Evolutionary conservation across 2,113 vertebrate genomes (phyloP).

Genomic region (Mola mola): DNA sequence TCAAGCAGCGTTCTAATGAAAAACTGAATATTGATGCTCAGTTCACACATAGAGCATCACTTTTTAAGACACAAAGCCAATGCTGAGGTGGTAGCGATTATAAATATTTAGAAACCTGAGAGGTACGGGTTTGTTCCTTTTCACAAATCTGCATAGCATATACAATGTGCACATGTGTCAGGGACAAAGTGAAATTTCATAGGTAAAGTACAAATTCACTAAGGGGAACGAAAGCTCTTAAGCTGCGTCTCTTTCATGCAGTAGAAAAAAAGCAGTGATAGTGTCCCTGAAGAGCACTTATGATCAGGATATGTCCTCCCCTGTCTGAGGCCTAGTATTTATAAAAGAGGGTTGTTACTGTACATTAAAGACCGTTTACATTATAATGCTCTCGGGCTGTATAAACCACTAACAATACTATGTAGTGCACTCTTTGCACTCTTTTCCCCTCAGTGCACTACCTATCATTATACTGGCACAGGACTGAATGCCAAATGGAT

Average conservation of each 20-base stretch:
- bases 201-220: constrained; percentile 42
- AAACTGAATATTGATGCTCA: constrained; percentile 22
- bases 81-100: not conserved
- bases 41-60: constrained; percentile 16
- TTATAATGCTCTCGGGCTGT: constrained; percentile 39
- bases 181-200: constrained; percentile 17
- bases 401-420: constrained; percentile 20
- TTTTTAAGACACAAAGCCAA: constrained; percentile 23
- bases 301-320: constrained; percentile 30
- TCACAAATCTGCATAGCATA: constrained; percentile 1
- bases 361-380: constrained; percentile 59
- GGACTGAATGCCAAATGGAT: constrained; percentile 26
- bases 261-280: constrained; percentile 59
- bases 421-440: constrained; percentile 14
- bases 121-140: constrained; percentile 15
- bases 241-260: constrained; percentile 59
- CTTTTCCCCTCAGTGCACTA: constrained; percentile 16
- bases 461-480: constrained; percentile 26
- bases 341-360: constrained; percentile 55
- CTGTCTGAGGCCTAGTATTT: constrained; percentile 37
- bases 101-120: constrained; percentile 29
- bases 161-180: constrained; percentile 25
- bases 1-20: constrained; percentile 64
- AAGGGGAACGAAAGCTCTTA: constrained; percentile 59
- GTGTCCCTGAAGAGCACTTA: constrained; percentile 66